Evolutionary conservation across 2,797 vertebrate genomes (phyloP).

Genomic region (Rachycentron canadum): DNA sequence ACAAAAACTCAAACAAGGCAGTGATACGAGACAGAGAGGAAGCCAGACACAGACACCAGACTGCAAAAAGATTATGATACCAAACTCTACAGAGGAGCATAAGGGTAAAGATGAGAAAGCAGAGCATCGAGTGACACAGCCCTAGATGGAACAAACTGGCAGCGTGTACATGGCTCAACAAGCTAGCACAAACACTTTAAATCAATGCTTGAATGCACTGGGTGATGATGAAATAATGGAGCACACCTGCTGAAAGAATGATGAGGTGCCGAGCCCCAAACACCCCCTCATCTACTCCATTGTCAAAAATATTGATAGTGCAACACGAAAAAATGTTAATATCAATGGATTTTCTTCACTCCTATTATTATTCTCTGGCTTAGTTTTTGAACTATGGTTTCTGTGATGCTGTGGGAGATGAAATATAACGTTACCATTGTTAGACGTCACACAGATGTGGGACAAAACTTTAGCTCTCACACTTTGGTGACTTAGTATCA

Average conservation of each 20-base stretch:
- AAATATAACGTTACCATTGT: neutral
- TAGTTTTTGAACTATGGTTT: neutral
- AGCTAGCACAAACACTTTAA: neutral
- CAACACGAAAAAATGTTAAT: no score
- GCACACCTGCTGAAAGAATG: slow-evolving; percentile 14
- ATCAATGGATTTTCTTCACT: no score
- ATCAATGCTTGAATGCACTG: slow-evolving; percentile 2
- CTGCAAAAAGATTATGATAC: neutral
- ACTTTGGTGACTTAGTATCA: no score
- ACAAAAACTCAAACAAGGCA: slow-evolving; percentile 17
- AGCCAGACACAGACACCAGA: slow-evolving; percentile 9
- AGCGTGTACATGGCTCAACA: neutral
- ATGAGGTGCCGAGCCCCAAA: slow-evolving; percentile 12
- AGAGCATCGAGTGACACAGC: neutral
- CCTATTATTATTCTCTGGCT: neutral
- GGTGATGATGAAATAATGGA: slow-evolving; percentile 8
- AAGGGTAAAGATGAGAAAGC: slow-evolving; percentile 14
- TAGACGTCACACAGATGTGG: neutral
- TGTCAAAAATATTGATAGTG: neutral
- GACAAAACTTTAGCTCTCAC: no score
- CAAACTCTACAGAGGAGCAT: neutral
- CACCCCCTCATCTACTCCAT: no score
- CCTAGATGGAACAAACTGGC: neutral
- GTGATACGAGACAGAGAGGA: neutral
- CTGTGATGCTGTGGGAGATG: neutral